Percentiles rank a stretch among this genome's conserved stretches.
Conservation (phyloP, 1,140 invertebrate species). For the Zaprionus lachaisei region DNA sequence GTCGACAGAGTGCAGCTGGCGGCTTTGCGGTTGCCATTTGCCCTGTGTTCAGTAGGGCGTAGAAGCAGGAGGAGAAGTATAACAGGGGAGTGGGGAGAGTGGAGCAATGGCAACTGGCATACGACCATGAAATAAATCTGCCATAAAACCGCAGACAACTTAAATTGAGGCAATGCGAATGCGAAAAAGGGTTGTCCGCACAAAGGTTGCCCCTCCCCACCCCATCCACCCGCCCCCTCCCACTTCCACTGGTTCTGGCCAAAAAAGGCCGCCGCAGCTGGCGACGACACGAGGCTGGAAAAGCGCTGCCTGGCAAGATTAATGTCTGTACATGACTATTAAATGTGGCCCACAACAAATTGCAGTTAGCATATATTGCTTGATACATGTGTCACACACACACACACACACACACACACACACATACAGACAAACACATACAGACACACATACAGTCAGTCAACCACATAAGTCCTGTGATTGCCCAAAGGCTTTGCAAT, state of each 20-base stretch:
- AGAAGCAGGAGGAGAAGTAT: not conserved
- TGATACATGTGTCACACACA: not conserved
- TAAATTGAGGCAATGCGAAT: constrained; percentile 32
- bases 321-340: constrained; percentile 25
- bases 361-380: constrained; percentile 4
- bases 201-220: not conserved
- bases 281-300: too few relatives aligned
- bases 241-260: too few relatives aligned
- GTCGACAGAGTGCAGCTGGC: constrained; percentile 21
- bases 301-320: constrained; percentile 12
- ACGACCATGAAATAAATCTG: constrained; percentile 40
- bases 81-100: not conserved
- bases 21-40: constrained; percentile 34
- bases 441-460: not conserved
- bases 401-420: not conserved
- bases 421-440: too few relatives aligned
- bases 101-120: not conserved
- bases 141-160: constrained; percentile 39
- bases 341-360: constrained; percentile 24
- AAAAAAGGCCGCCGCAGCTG: too few relatives aligned
- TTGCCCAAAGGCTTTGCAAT: constrained; percentile 50
- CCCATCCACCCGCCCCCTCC: too few relatives aligned
- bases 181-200: constrained; percentile 10
- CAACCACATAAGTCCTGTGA: constrained; percentile 18
- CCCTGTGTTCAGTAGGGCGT: not conserved